A percentile compares a stretch with the other conserved stretches of the same genome.
phyloP scores from a whole-genome alignment of 2,888 invertebrate species.

The Leptopilina drosophilae region DNA sequence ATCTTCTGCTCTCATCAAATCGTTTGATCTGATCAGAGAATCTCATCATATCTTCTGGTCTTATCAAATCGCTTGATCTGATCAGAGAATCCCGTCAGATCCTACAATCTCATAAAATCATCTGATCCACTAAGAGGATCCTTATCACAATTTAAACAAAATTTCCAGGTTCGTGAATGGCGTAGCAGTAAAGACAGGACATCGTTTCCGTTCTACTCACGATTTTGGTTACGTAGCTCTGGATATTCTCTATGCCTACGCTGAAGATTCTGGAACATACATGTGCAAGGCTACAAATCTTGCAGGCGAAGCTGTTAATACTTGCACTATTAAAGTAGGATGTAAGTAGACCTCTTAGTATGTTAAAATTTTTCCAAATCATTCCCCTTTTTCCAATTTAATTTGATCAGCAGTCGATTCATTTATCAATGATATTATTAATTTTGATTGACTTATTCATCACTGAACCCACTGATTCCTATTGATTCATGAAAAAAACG shows the following conservation, averaged over 20 bases:
- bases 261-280: constrained; percentile 97
- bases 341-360: constrained; percentile 77
- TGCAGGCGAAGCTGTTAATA: constrained; percentile 95
- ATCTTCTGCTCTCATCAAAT: not conserved
- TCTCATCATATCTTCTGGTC: too few relatives aligned
- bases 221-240: constrained; percentile 98
- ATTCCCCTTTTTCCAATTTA: not conserved
- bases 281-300: constrained; percentile 97
- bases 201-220: constrained; percentile 94
- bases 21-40: too few relatives aligned
- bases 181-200: constrained; percentile 91
- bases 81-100: too few relatives aligned
- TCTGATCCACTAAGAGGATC: not conserved
- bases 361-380: not conserved
- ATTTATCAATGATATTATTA: not conserved
- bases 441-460: not conserved
- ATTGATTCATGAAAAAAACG: not conserved
- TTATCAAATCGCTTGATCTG: not conserved
- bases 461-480: not conserved
- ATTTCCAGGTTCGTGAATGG: constrained; percentile 88
- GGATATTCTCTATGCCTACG: constrained; percentile 94
- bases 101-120: not conserved
- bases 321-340: constrained; percentile 91
- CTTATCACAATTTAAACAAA: not conserved
- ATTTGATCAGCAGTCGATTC: not conserved